These are phyloP conservation scores for Incurvaria masculella DNA, from an alignment of 2,888 invertebrate species.

Conservation along the genomic window DNA sequence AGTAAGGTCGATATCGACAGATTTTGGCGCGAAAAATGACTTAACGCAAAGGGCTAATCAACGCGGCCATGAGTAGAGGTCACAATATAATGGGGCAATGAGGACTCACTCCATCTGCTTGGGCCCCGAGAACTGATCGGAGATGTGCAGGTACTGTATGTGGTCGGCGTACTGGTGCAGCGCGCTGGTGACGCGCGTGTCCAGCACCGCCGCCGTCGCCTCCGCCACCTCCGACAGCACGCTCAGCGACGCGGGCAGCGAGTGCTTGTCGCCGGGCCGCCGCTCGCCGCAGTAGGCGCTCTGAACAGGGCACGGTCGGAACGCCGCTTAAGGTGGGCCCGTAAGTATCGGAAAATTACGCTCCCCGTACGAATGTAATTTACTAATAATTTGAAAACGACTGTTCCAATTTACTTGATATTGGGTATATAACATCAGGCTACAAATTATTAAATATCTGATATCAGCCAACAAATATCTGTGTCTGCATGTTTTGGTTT, in stretches of 20 bases:
- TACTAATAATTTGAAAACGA: too few species aligned
- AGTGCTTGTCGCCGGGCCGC: constrained; percentile 77
- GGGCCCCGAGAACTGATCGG: constrained; percentile 92
- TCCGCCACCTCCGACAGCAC: constrained; percentile 91
- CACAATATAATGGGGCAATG: too few species aligned
- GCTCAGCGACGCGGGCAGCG: constrained; percentile 67
- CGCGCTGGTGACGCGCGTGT: constrained; percentile 72
- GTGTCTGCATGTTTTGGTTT: too few species aligned
- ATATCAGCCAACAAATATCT: too few species aligned
- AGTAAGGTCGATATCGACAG: too few species aligned
- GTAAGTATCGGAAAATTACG: too few species aligned
- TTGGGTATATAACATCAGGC: not conserved
- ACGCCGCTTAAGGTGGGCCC: too few species aligned
- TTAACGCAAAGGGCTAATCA: too few species aligned
- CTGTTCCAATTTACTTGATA: too few species aligned
- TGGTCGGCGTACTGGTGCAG: constrained; percentile 76
- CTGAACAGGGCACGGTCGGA: constrained; percentile 40
- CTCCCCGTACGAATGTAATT: too few species aligned
- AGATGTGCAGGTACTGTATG: constrained; percentile 95
- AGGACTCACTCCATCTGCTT: constrained; percentile 82
- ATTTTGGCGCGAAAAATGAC: too few species aligned
- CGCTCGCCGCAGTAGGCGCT: constrained; percentile 82
- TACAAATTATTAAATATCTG: not conserved
- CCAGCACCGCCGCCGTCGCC: constrained; percentile 79
- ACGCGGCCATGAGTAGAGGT: too few species aligned